These are phyloP conservation scores for Danio kyathit DNA, from an alignment of 2,797 vertebrate species.

Conservation along the genomic window DNA sequence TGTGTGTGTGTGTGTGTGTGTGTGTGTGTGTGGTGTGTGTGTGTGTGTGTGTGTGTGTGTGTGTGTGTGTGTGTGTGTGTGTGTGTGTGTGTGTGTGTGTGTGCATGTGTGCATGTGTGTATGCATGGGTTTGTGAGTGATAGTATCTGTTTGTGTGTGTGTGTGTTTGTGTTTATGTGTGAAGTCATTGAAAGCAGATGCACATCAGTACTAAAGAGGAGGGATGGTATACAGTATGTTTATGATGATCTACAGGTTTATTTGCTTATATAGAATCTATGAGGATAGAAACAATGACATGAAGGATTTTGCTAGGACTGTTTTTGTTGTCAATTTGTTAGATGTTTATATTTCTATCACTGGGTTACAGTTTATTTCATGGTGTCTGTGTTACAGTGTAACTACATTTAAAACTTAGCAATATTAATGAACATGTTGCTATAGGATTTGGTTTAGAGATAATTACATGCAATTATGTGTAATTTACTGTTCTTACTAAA, in stretches of 20 bases:
- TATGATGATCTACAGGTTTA: constrained; percentile 41
- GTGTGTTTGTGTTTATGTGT: constrained; percentile 51
- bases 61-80: constrained; percentile 55
- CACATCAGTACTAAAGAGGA: constrained; percentile 14
- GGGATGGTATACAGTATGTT: constrained; percentile 39
- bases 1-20: constrained; percentile 59
- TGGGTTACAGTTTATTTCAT: too few relatives aligned
- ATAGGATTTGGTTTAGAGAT: too few relatives aligned
- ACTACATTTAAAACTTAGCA: too few relatives aligned
- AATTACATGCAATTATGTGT: too few relatives aligned
- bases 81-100: constrained; percentile 54
- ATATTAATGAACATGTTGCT: too few relatives aligned
- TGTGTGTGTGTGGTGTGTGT: constrained; percentile 52
- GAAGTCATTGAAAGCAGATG: constrained; percentile 31
- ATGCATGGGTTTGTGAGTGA: constrained; percentile 28
- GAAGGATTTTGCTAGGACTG: not conserved
- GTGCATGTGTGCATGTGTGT: constrained; percentile 58
- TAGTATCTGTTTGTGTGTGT: constrained; percentile 61
- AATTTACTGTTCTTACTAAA: too few relatives aligned
- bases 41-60: constrained; percentile 22
- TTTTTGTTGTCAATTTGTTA: too few relatives aligned
- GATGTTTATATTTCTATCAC: too few relatives aligned
- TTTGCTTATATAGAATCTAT: constrained; percentile 19
- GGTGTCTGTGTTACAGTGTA: too few relatives aligned
- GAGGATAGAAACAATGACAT: not conserved